Base-by-base conservation (phyloP, 2,797 vertebrate species). In the Scarus forsteni region DNA sequence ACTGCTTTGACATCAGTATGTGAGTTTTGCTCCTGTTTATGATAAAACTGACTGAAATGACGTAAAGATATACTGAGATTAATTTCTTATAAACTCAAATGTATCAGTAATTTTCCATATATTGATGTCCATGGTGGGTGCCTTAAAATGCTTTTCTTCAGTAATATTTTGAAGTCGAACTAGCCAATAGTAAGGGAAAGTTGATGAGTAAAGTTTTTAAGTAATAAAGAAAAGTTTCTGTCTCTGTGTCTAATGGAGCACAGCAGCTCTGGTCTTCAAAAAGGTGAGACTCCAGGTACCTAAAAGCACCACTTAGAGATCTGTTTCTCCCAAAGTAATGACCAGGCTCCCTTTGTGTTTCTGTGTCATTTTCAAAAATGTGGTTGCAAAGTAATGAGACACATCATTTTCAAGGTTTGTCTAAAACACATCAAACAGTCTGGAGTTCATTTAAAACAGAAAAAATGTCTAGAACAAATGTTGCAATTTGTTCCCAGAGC, bases 331-430 rank as follows among this genome's bases (percentile, higher is more conserved):
- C 34, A 45, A 52, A 7, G n/a, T 16, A 48, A 56, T 63, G 39
- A 56, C 59, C 58, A 16, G 16, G 51, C 36, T 1, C 27, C 15
- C 35, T 51, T 36, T 53, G 11, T 49, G 15, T 67, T 18, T 42
- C 10, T 27, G 46, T 44, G 18, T 27, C 1, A 27, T 35, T 66
- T 51, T 8, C 6, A 60, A 56, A 66, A 14, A 61, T 50, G 53
- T 14, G 39, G 0, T 14, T 18, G 45, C 19, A 38, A n/a, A 27
- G 34, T 56, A n/a, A 64, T 51, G 59, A 66, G 51, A 52, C 7
- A 11, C 43, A 13, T 65, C 1, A 63, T 74, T 63, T 81, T 10
- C 13, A 69, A 55, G 60, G 67, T 68, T 70, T 50, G 70, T 68
- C 13, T 50, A 39, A 76, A 61, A 44, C 49, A 39, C 46, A 36